phyloP scores from a whole-genome alignment of 2,113 vertebrate species.

The Hemibagrus wyckioides region DNA sequence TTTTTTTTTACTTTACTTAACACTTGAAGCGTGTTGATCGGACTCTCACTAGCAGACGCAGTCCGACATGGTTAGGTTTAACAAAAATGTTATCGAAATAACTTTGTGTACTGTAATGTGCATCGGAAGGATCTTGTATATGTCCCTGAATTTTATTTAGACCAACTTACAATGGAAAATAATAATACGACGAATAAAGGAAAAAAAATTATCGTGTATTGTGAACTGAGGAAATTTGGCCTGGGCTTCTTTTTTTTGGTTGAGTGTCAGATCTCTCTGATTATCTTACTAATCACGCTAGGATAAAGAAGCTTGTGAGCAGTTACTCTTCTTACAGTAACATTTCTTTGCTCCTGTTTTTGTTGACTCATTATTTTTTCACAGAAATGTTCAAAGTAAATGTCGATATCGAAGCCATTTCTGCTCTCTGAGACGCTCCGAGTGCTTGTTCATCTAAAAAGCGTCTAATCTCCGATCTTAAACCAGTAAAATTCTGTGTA shows the following conservation, averaged over 20 bases:
- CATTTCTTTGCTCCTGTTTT: background rate
- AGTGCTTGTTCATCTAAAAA: no score
- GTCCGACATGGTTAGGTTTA: conserved; percentile 18
- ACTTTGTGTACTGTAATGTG: conserved; percentile 63
- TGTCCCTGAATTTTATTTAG: conserved; percentile 61
- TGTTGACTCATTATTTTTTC: no score
- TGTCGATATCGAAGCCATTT: no score
- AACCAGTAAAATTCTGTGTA: no score
- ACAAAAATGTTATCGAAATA: conserved; percentile 25
- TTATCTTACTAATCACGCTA: background rate
- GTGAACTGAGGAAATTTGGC: conserved; percentile 45
- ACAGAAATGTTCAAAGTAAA: no score
- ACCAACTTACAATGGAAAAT: conserved; percentile 67
- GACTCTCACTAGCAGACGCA: conserved; percentile 8
- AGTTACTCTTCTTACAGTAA: background rate
- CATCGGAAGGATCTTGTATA: conserved; percentile 24
- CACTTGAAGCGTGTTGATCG: conserved; percentile 34
- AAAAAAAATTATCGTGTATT: conserved; percentile 60
- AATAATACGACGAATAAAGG: conserved; percentile 69
- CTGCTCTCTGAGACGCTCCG: no score
- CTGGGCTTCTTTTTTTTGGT: background rate
- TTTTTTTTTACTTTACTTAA: conserved; percentile 9
- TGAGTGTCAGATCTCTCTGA: background rate
- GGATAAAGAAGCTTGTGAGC: background rate
- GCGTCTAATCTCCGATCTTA: no score